Evolutionary conservation across 2,888 invertebrate species (phyloP).

Genomic region (Eristalinus sepulchralis): DNA sequence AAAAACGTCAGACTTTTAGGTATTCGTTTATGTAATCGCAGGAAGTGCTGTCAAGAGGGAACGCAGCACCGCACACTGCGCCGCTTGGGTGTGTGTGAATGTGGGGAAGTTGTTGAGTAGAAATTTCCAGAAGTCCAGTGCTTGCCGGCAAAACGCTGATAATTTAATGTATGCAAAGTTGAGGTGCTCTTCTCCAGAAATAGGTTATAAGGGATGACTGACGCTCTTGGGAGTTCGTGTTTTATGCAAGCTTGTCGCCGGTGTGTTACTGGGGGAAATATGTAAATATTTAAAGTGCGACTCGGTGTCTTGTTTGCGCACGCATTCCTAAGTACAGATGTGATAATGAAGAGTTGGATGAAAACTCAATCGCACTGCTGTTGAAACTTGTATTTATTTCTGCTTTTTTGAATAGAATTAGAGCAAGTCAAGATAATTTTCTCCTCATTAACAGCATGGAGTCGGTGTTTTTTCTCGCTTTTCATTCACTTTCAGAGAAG

Average conservation of each 20-base stretch:
- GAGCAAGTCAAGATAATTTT: too few species aligned
- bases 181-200: not conserved
- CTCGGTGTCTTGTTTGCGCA: not conserved
- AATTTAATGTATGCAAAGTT: not conserved
- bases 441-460: not conserved
- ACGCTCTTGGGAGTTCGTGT: not conserved
- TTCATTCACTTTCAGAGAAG: not conserved
- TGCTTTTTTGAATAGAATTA: not conserved
- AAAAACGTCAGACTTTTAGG: not conserved
- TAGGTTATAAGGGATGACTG: not conserved
- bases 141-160: not conserved
- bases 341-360: not conserved
- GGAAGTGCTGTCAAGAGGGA: conserved; percentile 16
- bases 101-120: not conserved
- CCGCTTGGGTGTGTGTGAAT: not conserved
- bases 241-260: not conserved
- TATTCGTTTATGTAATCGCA: conserved; percentile 23
- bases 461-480: too few species aligned
- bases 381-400: not conserved
- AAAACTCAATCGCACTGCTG: not conserved
- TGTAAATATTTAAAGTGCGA: not conserved
- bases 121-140: not conserved
- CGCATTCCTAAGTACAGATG: not conserved
- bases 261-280: not conserved
- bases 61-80: not conserved